Evolutionary conservation across 2,797 vertebrate genomes (phyloP).

Genomic region (Nasua narica): DNA sequence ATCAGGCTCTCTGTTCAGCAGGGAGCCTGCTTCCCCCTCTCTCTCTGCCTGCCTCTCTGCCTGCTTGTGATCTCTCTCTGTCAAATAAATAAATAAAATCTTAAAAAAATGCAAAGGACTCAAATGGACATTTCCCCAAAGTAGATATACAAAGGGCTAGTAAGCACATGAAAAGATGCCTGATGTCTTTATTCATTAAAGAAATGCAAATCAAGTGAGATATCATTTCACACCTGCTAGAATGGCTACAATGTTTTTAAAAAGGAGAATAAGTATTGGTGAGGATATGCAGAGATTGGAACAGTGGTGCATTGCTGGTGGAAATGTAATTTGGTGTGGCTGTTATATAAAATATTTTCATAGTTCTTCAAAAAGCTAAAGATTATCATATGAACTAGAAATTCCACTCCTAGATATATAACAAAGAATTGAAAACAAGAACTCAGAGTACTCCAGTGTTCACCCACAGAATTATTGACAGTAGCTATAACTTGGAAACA

Average conservation of each 20-base stretch:
- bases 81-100: no score
- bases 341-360: background rate
- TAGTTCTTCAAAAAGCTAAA: background rate
- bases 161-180: background rate
- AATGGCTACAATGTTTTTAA: background rate
- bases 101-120: background rate
- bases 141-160: background rate
- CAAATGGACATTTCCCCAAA: background rate
- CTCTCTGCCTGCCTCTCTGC: no score
- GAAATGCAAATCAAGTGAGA: background rate
- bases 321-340: background rate
- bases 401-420: background rate
- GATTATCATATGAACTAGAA: background rate
- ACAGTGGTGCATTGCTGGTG: background rate
- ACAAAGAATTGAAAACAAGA: background rate
- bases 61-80: no score
- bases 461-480: background rate
- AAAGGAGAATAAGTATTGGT: background rate
- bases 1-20: no score
- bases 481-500: background rate
- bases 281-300: background rate
- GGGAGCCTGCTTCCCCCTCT: no score
- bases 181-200: background rate
- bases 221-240: background rate
- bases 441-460: background rate